Evolutionary conservation across 2,797 vertebrate genomes (phyloP).

Genomic region (Sebastes iracundus): DNA sequence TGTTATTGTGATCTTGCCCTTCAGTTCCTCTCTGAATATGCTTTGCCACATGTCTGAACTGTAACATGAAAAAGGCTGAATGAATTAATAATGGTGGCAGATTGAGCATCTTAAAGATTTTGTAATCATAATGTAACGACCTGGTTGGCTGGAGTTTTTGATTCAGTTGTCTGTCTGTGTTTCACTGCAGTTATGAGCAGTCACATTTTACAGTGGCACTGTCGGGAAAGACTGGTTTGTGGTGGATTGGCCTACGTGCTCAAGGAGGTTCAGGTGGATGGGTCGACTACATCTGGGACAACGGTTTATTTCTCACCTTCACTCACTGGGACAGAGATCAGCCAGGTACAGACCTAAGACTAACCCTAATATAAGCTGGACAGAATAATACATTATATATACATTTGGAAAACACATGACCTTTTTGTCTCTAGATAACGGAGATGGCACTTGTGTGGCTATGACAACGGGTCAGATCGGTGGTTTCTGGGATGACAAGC

Average conservation of each 20-base stretch:
- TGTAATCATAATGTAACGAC: background rate
- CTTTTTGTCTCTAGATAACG: constrained; percentile 64
- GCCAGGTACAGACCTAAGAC: constrained; percentile 70
- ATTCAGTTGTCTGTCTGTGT: background rate
- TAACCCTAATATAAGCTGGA: background rate
- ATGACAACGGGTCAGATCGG: constrained; percentile 78
- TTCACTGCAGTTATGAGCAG: constrained; percentile 81
- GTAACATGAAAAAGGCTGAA: background rate
- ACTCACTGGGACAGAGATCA: constrained; percentile 85
- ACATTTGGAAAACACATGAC: background rate
- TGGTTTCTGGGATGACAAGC: constrained; percentile 85
- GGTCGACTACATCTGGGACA: constrained; percentile 85
- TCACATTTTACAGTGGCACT: constrained; percentile 80
- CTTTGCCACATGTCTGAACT: background rate
- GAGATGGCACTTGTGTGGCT: constrained; percentile 80
- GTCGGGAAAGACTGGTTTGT: constrained; percentile 70
- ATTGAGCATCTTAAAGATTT: background rate
- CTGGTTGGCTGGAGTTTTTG: background rate
- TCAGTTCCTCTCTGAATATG: background rate
- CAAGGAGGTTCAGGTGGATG: constrained; percentile 61
- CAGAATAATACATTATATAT: no score
- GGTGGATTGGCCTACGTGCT: constrained; percentile 84
- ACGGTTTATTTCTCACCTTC: constrained; percentile 71
- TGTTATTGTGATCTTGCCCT: background rate
- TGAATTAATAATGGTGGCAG: background rate